These are phyloP conservation scores for Norana najaformis DNA, from an alignment of 2,888 invertebrate genomes.

Conservation along the genomic window DNA sequence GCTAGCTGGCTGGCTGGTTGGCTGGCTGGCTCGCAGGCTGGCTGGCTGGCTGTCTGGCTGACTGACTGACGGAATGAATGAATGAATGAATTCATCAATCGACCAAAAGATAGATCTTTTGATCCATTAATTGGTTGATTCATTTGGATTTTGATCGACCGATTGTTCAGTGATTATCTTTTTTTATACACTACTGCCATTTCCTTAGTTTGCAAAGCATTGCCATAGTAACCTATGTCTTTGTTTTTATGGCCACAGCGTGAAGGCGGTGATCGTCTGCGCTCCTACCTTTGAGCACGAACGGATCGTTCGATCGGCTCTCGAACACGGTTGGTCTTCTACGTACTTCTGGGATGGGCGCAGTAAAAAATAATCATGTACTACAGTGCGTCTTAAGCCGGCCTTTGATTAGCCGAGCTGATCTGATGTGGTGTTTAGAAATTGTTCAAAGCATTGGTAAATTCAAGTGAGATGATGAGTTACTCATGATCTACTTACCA, in stretches of 20 bases:
- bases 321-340: slow-evolving; percentile 39
- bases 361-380: not conserved
- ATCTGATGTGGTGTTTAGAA: not conserved
- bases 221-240: not conserved
- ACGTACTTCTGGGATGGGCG: not conserved
- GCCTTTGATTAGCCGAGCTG: not conserved
- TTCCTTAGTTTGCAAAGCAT: not conserved
- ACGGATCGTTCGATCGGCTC: slow-evolving; percentile 38
- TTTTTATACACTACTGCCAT: too few relatives aligned
- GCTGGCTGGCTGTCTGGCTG: not conserved
- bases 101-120: too few relatives aligned
- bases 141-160: too few relatives aligned
- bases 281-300: slow-evolving; percentile 45
- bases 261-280: slow-evolving; percentile 42
- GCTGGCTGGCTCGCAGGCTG: not conserved
- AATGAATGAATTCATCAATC: too few relatives aligned
- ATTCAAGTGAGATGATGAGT: not conserved
- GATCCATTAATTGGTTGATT: not conserved
- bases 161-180: not conserved
- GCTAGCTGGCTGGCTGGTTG: not conserved
- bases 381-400: too few relatives aligned
- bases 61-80: not conserved
- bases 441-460: not conserved
- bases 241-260: slow-evolving; percentile 35
- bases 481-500: not conserved